phyloP scores from a whole-genome alignment of 2,797 vertebrate species.

The Silurus aristotelis region DNA sequence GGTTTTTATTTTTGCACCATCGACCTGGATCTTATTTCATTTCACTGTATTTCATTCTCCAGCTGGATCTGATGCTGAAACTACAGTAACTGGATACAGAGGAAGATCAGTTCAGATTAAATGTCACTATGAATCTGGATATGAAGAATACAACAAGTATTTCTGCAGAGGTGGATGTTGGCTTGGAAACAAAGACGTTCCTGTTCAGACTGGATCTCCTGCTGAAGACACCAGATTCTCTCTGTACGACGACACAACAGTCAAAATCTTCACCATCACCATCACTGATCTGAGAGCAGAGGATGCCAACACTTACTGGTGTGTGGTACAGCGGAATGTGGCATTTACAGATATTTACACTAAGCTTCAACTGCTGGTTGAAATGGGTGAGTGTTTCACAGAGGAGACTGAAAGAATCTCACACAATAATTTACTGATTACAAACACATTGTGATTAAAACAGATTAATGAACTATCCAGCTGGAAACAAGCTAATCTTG shows the following conservation, averaged over 20 bases:
- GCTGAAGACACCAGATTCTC: slow-evolving; percentile 42
- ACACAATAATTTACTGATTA: background rate
- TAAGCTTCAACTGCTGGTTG: slow-evolving; percentile 2
- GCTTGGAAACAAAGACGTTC: slow-evolving; percentile 29
- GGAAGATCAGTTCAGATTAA: slow-evolving; percentile 21
- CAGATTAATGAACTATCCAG: background rate
- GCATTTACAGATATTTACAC: background rate
- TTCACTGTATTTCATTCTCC: background rate
- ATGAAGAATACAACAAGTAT: too few relatives aligned
- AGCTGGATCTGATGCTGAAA: background rate
- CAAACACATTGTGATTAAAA: background rate
- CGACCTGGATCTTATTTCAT: background rate
- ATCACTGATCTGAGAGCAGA: slow-evolving; percentile 47
- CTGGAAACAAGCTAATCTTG: too few relatives aligned
- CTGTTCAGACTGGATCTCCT: slow-evolving; percentile 35
- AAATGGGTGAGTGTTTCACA: background rate
- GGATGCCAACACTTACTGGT: slow-evolving; percentile 62
- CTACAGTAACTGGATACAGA: slow-evolving; percentile 48
- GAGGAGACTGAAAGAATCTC: background rate
- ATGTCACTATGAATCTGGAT: slow-evolving; percentile 38
- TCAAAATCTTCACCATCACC: slow-evolving; percentile 45
- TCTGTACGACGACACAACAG: slow-evolving; percentile 43
- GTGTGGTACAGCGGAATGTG: background rate
- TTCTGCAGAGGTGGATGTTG: too few relatives aligned
- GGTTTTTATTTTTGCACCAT: background rate